Evolutionary conservation across 2,797 vertebrate species (phyloP).

Genomic region (Clarias fuscus): DNA sequence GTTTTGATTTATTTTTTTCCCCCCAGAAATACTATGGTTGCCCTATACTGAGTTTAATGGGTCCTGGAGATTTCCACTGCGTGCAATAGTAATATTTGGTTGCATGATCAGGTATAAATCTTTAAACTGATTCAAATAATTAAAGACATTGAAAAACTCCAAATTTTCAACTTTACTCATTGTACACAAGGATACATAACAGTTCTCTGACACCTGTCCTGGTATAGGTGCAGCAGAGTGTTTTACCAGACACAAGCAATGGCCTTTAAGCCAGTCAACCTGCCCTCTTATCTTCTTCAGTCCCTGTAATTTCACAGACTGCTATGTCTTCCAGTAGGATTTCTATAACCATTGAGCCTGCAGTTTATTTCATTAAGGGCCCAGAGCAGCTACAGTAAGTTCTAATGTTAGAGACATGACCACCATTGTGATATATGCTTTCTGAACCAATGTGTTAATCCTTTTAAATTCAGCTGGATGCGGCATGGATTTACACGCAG

Average conservation of each 20-base stretch:
- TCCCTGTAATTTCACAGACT: neutral
- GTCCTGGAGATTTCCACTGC: too few relatives aligned
- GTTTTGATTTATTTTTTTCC: too few relatives aligned
- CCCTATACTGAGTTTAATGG: too few relatives aligned
- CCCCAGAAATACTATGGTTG: too few relatives aligned
- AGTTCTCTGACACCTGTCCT: neutral
- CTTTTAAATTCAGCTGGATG: conserved; percentile 1
- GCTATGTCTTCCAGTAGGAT: neutral
- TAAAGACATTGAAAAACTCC: neutral
- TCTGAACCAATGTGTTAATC: neutral
- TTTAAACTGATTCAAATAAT: neutral
- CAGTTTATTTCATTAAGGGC: conserved; percentile 10
- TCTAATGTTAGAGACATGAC: neutral
- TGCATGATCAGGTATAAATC: neutral
- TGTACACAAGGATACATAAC: neutral
- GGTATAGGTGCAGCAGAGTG: neutral
- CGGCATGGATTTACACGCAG: neutral
- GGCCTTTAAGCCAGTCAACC: neutral
- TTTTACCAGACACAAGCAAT: neutral
- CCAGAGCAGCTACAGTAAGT: neutral
- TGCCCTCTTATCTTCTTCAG: neutral
- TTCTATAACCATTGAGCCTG: neutral
- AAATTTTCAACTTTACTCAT: neutral
- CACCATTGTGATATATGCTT: neutral
- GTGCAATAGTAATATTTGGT: too few relatives aligned